Conservation (phyloP, 2,113 vertebrate genomes). For the Oreochromis tanganicae region DNA sequence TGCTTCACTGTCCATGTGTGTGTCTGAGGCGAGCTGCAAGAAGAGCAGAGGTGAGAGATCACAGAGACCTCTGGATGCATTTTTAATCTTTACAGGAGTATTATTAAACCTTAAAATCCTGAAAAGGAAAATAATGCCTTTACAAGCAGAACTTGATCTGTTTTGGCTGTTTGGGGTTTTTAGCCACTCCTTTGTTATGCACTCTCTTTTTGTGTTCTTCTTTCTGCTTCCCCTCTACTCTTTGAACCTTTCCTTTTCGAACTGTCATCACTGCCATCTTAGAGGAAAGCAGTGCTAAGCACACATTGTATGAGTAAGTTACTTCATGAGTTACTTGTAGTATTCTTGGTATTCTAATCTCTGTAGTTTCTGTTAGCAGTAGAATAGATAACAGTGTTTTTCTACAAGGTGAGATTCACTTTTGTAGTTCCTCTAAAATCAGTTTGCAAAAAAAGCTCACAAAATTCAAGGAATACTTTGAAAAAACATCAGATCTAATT, state of each 20-base stretch:
- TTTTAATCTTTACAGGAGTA: neutral
- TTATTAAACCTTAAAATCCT: neutral
- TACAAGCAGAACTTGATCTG: neutral
- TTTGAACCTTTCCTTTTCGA: constrained; percentile 49
- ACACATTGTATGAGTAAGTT: constrained; percentile 87
- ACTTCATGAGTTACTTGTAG: constrained; percentile 31
- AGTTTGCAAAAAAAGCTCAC: neutral
- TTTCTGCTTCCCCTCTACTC: constrained; percentile 10
- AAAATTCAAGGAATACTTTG: neutral
- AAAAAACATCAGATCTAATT: neutral
- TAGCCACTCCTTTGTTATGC: constrained; percentile 7
- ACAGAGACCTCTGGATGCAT: neutral
- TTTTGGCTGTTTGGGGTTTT: neutral
- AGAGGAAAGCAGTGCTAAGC: constrained; percentile 82
- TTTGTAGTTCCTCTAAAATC: neutral
- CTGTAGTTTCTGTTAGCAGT: constrained; percentile 11
- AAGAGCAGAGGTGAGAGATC: constrained; percentile 84
- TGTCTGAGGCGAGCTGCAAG: constrained; percentile 81
- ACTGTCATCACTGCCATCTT: constrained; percentile 72
- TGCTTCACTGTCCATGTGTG: constrained; percentile 84
- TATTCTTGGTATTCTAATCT: neutral
- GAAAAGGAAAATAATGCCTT: neutral
- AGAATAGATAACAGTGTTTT: neutral
- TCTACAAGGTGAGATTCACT: neutral
- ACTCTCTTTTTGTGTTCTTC: constrained; percentile 22